Conservation (phyloP, 2,888 invertebrate genomes). For the Bursaphelenchus okinawaensis region DNA sequence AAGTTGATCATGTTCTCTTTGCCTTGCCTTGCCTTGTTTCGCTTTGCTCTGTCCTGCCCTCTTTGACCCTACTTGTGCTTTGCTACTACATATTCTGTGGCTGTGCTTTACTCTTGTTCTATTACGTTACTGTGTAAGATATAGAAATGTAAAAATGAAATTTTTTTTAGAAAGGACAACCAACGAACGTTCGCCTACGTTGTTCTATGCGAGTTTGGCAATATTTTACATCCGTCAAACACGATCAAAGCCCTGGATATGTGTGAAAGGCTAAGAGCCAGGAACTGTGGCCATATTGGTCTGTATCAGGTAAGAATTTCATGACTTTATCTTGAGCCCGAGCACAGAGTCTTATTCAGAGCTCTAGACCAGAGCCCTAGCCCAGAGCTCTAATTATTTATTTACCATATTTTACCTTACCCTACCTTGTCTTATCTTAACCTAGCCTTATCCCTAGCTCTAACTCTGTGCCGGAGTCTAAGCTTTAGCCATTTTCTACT, state of each 20-base stretch:
- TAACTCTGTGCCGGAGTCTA: too few relatives aligned
- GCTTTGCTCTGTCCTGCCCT: neutral
- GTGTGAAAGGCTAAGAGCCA: slow-evolving; percentile 49
- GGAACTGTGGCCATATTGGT: slow-evolving; percentile 55
- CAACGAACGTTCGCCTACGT: slow-evolving; percentile 49
- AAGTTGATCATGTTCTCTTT: slow-evolving; percentile 11
- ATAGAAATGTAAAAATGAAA: too few relatives aligned
- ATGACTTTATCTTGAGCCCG: neutral
- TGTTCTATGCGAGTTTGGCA: slow-evolving; percentile 53
- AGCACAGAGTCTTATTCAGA: too few relatives aligned
- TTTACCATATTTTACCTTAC: too few relatives aligned
- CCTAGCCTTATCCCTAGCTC: too few relatives aligned
- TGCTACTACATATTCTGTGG: neutral
- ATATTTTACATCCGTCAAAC: slow-evolving; percentile 53
- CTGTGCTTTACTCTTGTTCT: too few relatives aligned
- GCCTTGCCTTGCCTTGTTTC: too few relatives aligned
- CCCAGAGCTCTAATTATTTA: too few relatives aligned
- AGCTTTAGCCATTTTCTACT: too few relatives aligned
- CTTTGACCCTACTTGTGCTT: neutral
- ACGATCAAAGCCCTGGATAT: slow-evolving; percentile 52
- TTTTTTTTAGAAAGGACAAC: slow-evolving; percentile 18
- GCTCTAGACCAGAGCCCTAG: too few relatives aligned
- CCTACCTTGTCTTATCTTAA: too few relatives aligned
- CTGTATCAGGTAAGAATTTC: slow-evolving; percentile 45
- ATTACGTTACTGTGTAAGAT: too few relatives aligned